Percentiles rank a stretch among this genome's conserved stretches.
These are phyloP conservation scores for Hecatera dysodea DNA, from an alignment of 2,888 invertebrate genomes.

Conservation along the genomic window DNA sequence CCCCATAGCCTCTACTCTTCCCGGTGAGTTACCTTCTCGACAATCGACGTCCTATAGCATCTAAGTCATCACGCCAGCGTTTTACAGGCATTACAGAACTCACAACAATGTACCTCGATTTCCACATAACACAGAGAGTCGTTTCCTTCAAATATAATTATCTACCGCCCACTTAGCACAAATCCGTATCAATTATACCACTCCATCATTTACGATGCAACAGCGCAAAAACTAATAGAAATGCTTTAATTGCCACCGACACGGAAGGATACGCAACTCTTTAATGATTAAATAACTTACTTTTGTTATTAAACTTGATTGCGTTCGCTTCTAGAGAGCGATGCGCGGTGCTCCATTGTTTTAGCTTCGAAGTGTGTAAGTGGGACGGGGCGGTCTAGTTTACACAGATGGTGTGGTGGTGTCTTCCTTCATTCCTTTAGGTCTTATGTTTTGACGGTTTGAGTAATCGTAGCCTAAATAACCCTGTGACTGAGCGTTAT, in stretches of 20 bases:
- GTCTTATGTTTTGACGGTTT: constrained; percentile 13
- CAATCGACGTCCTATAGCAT: no score
- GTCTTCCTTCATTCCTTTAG: constrained; percentile 24
- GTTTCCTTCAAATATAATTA: background rate
- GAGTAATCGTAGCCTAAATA: constrained; percentile 17
- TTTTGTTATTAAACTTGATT: constrained; percentile 56
- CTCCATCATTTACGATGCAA: constrained; percentile 43
- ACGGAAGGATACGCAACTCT: constrained; percentile 64
- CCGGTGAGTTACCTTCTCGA: no score
- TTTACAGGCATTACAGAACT: no score
- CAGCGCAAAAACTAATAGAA: constrained; percentile 57
- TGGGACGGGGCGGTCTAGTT: constrained; percentile 46
- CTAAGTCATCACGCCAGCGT: no score
- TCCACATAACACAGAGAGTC: background rate
- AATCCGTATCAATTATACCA: constrained; percentile 30
- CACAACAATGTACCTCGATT: background rate
- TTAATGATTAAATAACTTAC: constrained; percentile 60
- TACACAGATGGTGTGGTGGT: constrained; percentile 51
- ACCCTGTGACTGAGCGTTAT: background rate
- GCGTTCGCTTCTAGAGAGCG: constrained; percentile 27
- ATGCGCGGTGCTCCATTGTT: constrained; percentile 46
- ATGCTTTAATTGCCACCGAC: constrained; percentile 55
- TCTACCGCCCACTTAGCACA: background rate
- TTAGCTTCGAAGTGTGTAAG: constrained; percentile 44
- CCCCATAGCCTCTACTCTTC: no score